A percentile compares a stretch with the other conserved stretches of the same genome.
phyloP scores from a whole-genome alignment of 2,888 invertebrate species.

The Cryptus armator region DNA sequence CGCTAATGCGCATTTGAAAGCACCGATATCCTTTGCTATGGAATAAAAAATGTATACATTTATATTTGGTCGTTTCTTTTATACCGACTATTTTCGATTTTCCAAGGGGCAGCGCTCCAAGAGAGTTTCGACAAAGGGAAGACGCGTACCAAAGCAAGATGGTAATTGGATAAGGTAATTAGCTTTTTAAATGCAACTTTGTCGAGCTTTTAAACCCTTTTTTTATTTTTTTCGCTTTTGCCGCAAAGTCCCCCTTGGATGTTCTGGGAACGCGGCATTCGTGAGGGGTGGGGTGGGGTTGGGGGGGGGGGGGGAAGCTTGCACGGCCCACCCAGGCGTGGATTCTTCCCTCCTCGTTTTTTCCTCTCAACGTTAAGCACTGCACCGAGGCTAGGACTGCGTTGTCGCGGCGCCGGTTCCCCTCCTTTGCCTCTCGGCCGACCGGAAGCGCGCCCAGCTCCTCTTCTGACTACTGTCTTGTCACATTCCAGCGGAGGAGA shows the following conservation, averaged over 20 bases:
- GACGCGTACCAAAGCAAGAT: constrained; percentile 60
- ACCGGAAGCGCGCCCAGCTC: constrained; percentile 24
- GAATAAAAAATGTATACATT: not conserved
- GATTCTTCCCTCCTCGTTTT: constrained; percentile 32
- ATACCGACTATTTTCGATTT: not conserved
- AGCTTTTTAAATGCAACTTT: constrained; percentile 80
- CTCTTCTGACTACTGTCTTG: constrained; percentile 15
- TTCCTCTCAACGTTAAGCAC: constrained; percentile 21
- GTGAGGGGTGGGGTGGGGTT: not conserved
- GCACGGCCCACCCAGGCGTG: constrained; percentile 14
- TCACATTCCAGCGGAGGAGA: constrained; percentile 33
- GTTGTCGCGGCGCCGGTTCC: constrained; percentile 46
- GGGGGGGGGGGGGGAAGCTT: not conserved
- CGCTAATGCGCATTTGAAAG: not conserved
- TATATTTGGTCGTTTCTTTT: constrained; percentile 3
- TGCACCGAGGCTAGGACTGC: not conserved
- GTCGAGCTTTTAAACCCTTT: constrained; percentile 73
- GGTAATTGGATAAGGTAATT: constrained; percentile 81
- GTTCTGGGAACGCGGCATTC: constrained; percentile 40
- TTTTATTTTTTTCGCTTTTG: constrained; percentile 21
- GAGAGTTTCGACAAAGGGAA: constrained; percentile 16
- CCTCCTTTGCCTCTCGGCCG: not conserved
- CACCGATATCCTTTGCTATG: not conserved
- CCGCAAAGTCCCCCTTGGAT: constrained; percentile 42
- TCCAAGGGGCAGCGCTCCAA: constrained; percentile 7